phyloP scores from a whole-genome alignment of 2,888 invertebrate genomes.

The Himalopsyche kuldschensis region DNA sequence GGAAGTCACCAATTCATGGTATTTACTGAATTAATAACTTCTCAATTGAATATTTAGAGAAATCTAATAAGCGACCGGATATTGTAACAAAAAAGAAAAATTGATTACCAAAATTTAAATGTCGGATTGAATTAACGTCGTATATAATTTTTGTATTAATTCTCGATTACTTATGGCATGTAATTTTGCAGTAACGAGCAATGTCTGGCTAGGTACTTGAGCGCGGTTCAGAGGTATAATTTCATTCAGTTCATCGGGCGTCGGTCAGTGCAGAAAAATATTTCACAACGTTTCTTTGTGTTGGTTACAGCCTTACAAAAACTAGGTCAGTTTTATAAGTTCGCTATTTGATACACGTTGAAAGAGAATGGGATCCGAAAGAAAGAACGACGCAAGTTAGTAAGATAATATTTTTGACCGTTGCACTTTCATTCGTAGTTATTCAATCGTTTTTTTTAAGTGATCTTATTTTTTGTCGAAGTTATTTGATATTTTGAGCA shows the following conservation, averaged over 20 bases:
- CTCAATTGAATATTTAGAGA: no score
- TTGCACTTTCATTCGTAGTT: background rate
- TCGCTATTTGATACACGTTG: background rate
- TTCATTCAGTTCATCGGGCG: slow-evolving; percentile 6
- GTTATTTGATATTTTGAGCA: no score
- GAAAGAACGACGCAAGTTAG: background rate
- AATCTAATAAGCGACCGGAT: no score
- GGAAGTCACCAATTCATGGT: no score
- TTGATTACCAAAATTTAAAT: no score
- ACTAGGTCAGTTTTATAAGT: background rate
- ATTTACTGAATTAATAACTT: no score
- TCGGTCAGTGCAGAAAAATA: slow-evolving; percentile 21
- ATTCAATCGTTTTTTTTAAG: no score
- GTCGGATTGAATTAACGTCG: no score
- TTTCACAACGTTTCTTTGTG: background rate
- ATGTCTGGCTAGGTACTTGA: background rate
- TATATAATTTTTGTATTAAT: no score
- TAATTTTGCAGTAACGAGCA: background rate
- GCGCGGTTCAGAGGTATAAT: background rate
- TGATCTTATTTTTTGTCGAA: background rate
- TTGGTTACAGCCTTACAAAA: background rate
- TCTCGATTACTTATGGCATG: background rate
- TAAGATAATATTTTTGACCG: background rate
- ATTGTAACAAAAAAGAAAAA: no score
- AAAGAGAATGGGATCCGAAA: background rate